Evolutionary conservation across 2,888 invertebrate genomes (phyloP), one percentile per base, ranked within the genome.

Genomic region (Drosophila trichaetosa): DNA sequence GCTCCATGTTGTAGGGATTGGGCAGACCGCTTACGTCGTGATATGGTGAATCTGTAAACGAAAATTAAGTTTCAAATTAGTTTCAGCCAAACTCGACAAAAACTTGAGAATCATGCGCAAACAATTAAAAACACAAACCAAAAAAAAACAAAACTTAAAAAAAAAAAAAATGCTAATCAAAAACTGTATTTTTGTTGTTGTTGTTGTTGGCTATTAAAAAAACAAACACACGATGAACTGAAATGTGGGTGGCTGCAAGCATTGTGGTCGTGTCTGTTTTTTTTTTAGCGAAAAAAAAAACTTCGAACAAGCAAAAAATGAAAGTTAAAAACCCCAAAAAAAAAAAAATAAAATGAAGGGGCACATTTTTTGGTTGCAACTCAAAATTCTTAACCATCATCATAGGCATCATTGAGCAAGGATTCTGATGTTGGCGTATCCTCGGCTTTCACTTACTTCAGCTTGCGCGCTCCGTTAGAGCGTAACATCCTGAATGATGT

Each of bases 21-120:
- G 97, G 97, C 90, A 98, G 94, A 79, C 98, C 98, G 94, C 97
- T 98, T 91, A 98, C 98, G 94, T 98, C 98, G 93, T 97, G 97
- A 95, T 98, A 98, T 86, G 97, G 97, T 73, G 98, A 97, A 95
- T 98, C 98, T 94, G 75, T 40, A 72, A 33, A 21, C 29, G 31
- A 57, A 76, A 78, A 73, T 82, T 66, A 56, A 56, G 79, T 74
- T 79, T 63, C 5, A 86, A 87, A 84, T 88, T 83, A 82, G 83
- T 86, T 83, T 80, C 29, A 8, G 21, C 11, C 54, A 27, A 53
- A 61, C 51, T 54, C 36, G 34, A 49, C 56, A 38, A 81, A 80
- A 82, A 79, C 63, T 63, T 61, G 51, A 67, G 73, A 83, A 67
- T 87, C 86, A 87, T 87, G 86, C 87, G 65, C 77, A 87, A 82